Percentiles rank a stretch among this genome's conserved stretches.
These are phyloP conservation scores for Aphidoletes aphidimyza DNA, from an alignment of 2,888 invertebrate genomes.

Conservation along the genomic window DNA sequence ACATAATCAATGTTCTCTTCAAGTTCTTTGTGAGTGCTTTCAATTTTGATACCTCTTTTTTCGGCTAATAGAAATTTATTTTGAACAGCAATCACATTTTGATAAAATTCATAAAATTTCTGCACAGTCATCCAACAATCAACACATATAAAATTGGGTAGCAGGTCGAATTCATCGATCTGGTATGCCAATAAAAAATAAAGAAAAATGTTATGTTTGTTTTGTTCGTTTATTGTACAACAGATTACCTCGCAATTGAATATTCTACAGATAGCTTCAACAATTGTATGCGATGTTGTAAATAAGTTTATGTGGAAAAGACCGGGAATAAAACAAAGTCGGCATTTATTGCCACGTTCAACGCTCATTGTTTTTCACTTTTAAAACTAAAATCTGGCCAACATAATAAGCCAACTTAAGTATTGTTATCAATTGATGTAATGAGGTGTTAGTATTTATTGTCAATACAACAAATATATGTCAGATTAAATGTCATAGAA, in stretches of 20 bases:
- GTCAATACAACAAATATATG: too few relatives aligned
- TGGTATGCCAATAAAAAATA: too few relatives aligned
- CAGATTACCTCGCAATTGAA: slow-evolving; percentile 40
- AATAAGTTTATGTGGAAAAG: slow-evolving; percentile 44
- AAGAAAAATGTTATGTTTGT: neutral
- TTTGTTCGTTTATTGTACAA: neutral
- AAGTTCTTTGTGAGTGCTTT: neutral
- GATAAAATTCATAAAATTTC: slow-evolving; percentile 64
- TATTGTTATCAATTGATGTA: too few relatives aligned
- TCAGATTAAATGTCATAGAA: neutral
- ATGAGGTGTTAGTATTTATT: too few relatives aligned
- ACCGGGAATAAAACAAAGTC: neutral
- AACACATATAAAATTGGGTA: slow-evolving; percentile 63
- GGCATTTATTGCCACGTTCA: neutral
- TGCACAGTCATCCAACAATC: slow-evolving; percentile 63
- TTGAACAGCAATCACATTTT: slow-evolving; percentile 59
- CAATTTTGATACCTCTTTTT: neutral
- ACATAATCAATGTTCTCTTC: neutral
- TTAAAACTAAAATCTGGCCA: neutral
- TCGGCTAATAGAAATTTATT: neutral
- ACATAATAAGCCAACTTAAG: neutral
- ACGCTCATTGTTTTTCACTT: neutral
- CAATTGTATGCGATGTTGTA: neutral
- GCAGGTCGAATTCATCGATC: slow-evolving; percentile 62
- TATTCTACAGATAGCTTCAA: neutral